These are phyloP conservation scores for Parnassius mnemosyne DNA, from an alignment of 2,888 invertebrate species.

Conservation along the genomic window DNA sequence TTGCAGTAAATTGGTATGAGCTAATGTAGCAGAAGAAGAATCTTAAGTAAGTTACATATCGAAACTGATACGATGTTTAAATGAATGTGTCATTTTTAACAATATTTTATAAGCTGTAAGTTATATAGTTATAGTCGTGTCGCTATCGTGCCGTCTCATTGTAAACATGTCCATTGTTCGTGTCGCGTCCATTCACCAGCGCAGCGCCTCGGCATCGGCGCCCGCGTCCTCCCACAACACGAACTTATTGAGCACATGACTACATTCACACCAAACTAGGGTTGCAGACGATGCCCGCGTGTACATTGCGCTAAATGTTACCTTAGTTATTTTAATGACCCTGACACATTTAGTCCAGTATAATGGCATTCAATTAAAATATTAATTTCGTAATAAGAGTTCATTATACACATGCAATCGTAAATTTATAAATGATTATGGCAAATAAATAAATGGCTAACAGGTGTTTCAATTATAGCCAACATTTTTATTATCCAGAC, in stretches of 20 bases:
- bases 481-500: too few species aligned
- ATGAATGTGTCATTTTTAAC: too few species aligned
- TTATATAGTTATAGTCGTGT: background rate
- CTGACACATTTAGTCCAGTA: conserved; percentile 8
- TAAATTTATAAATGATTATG: too few species aligned
- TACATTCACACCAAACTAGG: conserved; percentile 10
- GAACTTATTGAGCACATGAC: conserved; percentile 38
- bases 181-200: conserved; percentile 56
- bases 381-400: background rate
- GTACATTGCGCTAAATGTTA: conserved; percentile 4
- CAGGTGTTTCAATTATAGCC: too few species aligned
- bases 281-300: conserved; percentile 19
- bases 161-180: conserved; percentile 45
- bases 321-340: conserved; percentile 18
- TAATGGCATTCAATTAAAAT: conserved; percentile 12
- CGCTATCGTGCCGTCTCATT: conserved; percentile 20
- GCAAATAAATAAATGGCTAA: too few species aligned
- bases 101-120: too few species aligned
- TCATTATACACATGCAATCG: too few species aligned
- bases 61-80: too few species aligned
- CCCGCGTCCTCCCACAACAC: conserved; percentile 38
- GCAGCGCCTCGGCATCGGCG: conserved; percentile 38
- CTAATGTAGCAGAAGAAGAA: too few species aligned
- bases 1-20: too few species aligned
- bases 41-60: too few species aligned